Evolutionary conservation across 2,797 vertebrate species (phyloP), one percentile per base, ranked within the genome.

Genomic region (Zalophus californianus): DNA sequence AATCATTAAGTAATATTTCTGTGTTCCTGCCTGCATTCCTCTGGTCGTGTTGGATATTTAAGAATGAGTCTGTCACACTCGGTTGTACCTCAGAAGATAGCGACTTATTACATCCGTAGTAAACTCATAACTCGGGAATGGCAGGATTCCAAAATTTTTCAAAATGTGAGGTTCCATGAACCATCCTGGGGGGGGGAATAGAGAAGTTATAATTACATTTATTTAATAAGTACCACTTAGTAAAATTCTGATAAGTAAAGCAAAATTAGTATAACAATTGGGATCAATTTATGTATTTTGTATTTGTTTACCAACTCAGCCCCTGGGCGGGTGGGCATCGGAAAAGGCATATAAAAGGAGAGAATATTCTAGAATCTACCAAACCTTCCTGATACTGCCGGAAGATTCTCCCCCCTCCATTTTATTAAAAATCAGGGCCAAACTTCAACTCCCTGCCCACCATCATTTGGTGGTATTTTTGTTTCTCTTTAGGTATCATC

Each of bases 401-500:
- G 14, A 15, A 29, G 27, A 6, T 4, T 10, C n/a, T 12, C 8
- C 10, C 0, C 15, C 15, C 9, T 27, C 23, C 35, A 10, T 48
- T 27, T 73, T 94, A 77, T 52, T 29, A 41, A 50, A 78, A 93
- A 35, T 66, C 35, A 75, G 7, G 50, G 13, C 80, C 72, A 54
- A 16, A 50, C 91, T 96, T 91, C 27, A 72, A 23, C 44, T 93
- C 73, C 18, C 35, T 15, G 4, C 35, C 2, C 4, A 29, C 23
- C 56, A 66, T 72, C n/a, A 5, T 80, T 96, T 92, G 92, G 64
- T 83, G 78, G 52, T 72, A 70, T 97, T 97, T 97, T 86, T 86
- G 38, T 90, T 97, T 75, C 72, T 96, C 52, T 96, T 95, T 88
- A 89, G 82, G 70, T 92, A 96, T 62, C 93, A 87, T 15, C 48